These are phyloP conservation scores for Caenorhabditis afra DNA, from an alignment of 2,888 invertebrate genomes.

Conservation along the genomic window DNA sequence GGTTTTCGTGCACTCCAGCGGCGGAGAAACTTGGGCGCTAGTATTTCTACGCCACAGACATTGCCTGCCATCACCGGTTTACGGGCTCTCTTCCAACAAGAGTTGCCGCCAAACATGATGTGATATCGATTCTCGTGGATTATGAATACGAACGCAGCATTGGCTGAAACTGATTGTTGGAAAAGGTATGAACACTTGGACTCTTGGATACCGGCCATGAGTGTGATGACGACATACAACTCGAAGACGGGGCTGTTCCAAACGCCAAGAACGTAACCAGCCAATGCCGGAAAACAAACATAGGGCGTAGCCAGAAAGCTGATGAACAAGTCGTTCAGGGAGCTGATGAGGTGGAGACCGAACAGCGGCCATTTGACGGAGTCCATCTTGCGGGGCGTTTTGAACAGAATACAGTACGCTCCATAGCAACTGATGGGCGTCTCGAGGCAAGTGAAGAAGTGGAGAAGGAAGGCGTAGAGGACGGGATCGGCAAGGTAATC, in stretches of 20 bases:
- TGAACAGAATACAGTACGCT: conserved; percentile 1
- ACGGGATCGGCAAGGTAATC: neutral
- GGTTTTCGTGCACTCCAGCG: too few species aligned
- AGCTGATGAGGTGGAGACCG: neutral
- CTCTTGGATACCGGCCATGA: too few species aligned
- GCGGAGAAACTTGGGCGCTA: too few species aligned
- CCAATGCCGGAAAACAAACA: neutral
- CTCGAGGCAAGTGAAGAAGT: neutral
- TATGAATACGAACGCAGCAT: too few species aligned
- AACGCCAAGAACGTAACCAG: neutral
- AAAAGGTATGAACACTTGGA: too few species aligned
- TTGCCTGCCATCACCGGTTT: too few species aligned
- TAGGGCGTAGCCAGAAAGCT: neutral
- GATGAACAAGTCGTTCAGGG: neutral
- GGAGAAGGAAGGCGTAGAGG: neutral
- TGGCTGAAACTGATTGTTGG: too few species aligned
- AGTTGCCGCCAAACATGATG: too few species aligned
- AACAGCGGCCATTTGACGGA: neutral
- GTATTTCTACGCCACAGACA: too few species aligned
- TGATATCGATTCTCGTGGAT: too few species aligned
- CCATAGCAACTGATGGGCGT: neutral
- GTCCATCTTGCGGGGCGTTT: neutral
- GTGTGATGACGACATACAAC: neutral
- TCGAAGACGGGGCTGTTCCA: neutral
- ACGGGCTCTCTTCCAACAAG: too few species aligned